Conservation (phyloP, 2,888 invertebrate species). For the Phania funesta region DNA sequence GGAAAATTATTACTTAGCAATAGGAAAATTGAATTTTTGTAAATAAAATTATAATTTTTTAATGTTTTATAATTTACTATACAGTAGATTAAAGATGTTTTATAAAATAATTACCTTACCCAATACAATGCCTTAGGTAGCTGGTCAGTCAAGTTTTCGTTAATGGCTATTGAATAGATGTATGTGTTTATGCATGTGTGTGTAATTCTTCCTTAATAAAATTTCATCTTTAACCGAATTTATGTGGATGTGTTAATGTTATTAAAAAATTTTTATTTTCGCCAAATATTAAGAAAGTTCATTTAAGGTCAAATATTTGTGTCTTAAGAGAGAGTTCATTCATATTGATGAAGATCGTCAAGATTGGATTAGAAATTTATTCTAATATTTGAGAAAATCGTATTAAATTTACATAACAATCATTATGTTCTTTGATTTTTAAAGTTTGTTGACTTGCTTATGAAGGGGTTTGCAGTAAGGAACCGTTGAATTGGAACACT, state of each 20-base stretch:
- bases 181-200: background rate
- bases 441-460: no score
- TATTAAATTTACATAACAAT: background rate
- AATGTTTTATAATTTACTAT: no score
- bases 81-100: no score
- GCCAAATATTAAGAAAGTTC: constrained; percentile 41
- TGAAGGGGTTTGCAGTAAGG: no score
- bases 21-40: no score
- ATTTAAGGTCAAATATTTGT: background rate
- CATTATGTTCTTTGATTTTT: background rate
- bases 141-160: no score
- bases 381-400: background rate
- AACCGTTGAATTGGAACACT: no score
- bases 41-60: no score
- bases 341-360: background rate
- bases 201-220: background rate
- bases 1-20: no score
- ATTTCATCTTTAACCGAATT: background rate
- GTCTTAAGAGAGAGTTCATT: background rate
- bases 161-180: no score
- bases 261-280: background rate
- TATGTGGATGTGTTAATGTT: background rate
- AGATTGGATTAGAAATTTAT: background rate
- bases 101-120: no score
- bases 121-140: no score